Percentiles rank a stretch among this genome's conserved stretches.
phyloP scores from a whole-genome alignment of 2,113 vertebrate genomes.

The Lagenorhynchus albirostris region DNA sequence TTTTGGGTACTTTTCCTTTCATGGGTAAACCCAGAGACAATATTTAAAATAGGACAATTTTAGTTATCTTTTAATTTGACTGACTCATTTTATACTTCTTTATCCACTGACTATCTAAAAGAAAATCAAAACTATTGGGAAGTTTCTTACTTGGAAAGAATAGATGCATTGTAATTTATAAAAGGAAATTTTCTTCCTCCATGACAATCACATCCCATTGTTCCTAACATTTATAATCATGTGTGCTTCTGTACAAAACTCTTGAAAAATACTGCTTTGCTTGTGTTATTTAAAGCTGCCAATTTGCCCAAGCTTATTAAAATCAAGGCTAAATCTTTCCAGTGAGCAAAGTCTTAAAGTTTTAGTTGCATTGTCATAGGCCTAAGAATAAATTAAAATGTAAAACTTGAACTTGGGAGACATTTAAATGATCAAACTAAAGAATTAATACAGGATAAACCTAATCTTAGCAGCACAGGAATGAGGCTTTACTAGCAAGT shows the following conservation, averaged over 20 bases:
- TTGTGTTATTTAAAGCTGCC: slow-evolving; percentile 67
- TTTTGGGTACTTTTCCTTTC: background rate
- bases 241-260: slow-evolving; percentile 49
- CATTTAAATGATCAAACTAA: slow-evolving; percentile 66
- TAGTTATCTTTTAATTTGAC: slow-evolving; percentile 57
- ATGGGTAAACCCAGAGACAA: background rate
- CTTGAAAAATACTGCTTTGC: slow-evolving; percentile 44
- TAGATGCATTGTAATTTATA: slow-evolving; percentile 56
- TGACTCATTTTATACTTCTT: slow-evolving; percentile 27
- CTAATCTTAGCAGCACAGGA: slow-evolving; percentile 58
- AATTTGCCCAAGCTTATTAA: slow-evolving; percentile 69
- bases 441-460: slow-evolving; percentile 61
- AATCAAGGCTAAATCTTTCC: slow-evolving; percentile 70
- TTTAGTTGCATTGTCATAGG: slow-evolving; percentile 61
- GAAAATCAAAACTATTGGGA: slow-evolving; percentile 50
- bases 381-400: slow-evolving; percentile 73
- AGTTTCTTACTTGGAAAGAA: slow-evolving; percentile 46
- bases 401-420: slow-evolving; percentile 63
- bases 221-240: slow-evolving; percentile 59
- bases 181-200: slow-evolving; percentile 45
- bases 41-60: slow-evolving; percentile 51
- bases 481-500: slow-evolving; percentile 1
- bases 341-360: slow-evolving; percentile 67
- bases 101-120: background rate
- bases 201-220: slow-evolving; percentile 54